Base-by-base conservation (phyloP, 2,113 vertebrate species). In the Osmerus eperlanus region DNA sequence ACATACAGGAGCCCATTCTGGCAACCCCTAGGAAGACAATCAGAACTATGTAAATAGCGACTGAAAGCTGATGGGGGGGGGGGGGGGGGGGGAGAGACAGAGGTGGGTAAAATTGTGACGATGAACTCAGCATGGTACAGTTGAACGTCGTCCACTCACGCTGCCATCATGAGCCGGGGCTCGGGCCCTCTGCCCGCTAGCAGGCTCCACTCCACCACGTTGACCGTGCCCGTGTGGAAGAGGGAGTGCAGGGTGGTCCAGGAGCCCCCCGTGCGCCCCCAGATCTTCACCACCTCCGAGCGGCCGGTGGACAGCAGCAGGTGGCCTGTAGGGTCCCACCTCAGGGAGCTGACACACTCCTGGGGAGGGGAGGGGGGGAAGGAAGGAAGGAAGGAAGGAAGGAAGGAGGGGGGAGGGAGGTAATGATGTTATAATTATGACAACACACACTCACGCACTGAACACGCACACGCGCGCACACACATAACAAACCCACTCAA, bases 251-350 rank as follows among this genome's bases (percentile, higher is more conserved):
- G 83, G 47, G 84, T 86, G 53, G 88, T 81, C 93, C 93, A 94
- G 16, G 80, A 73, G 29, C 75, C 76, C 4, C 84, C 86, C 4
- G 75, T 82, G 23, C 84, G 76, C 2, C 90, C 92, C 84, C 93
- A 73, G 25, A 94, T 83, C 79, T 93, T 92, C 75, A 91, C 85
- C 3, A 89, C 84, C 55, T 93, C 92, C 8, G 90, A 91, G 23
- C 87, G 88, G n/a, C 91, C 88, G 59, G 88, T 78, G 59, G 90
- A 90, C 60, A 93, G 83, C 52, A 94, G 90, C 74, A 93, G 76
- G 79, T 92, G 87, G 53, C 93, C 93, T 0, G 92, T 93, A 55
- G 92, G 93, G 80, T 93, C 93, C 93, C 93, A 94, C 67, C 86
- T 89, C 2, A 94, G 72, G 47, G 82, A 83, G 53, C 70, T 89